phyloP scores from a whole-genome alignment of 1,140 invertebrate species.

The Ylistrum balloti region DNA sequence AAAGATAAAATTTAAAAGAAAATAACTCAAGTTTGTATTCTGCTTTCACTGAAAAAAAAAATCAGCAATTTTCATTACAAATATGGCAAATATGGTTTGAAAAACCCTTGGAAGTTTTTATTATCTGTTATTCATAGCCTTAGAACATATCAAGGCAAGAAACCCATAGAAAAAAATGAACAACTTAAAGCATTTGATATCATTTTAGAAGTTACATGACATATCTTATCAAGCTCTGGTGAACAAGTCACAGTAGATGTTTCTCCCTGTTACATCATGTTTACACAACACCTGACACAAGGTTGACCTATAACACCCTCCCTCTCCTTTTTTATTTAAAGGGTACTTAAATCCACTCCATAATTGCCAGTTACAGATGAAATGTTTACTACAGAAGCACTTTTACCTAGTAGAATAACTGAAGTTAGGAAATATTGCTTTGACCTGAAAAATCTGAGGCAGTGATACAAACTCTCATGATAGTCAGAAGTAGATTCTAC shows the following conservation, averaged over 20 bases:
- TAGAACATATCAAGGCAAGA: too few relatives aligned
- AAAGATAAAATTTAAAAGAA: too few relatives aligned
- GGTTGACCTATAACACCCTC: neutral
- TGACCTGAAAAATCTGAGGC: neutral
- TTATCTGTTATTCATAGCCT: too few relatives aligned
- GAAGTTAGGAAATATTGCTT: neutral
- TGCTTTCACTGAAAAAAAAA: too few relatives aligned
- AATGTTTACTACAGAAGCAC: neutral
- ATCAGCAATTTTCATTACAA: too few relatives aligned
- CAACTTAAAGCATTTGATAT: too few relatives aligned
- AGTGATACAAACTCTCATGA: neutral
- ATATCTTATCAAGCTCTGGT: neutral
- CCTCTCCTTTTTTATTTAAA: neutral
- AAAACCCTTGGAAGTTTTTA: too few relatives aligned
- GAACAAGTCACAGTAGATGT: neutral
- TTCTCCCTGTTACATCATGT: neutral
- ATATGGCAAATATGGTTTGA: too few relatives aligned
- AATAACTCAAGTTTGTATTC: too few relatives aligned
- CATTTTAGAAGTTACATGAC: neutral
- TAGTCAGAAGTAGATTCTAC: neutral
- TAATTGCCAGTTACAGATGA: neutral
- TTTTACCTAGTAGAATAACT: neutral
- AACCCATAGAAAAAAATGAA: too few relatives aligned
- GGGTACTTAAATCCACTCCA: neutral
- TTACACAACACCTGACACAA: conserved; percentile 21